Evolutionary conservation across 2,113 vertebrate genomes (phyloP).

Genomic region (Laterallus jamaicensis): DNA sequence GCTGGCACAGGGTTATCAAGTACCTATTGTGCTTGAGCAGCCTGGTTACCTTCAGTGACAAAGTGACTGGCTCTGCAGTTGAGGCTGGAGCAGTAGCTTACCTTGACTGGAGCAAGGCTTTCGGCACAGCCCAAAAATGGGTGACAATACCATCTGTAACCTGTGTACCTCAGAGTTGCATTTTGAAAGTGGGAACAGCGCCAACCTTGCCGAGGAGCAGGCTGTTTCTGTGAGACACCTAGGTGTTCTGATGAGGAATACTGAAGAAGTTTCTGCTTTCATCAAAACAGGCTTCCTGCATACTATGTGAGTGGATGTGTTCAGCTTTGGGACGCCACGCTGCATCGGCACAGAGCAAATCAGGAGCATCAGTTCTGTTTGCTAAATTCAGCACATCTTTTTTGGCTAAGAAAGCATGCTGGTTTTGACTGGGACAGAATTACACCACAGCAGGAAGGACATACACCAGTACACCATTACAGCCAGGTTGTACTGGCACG

Average conservation of each 20-base stretch:
- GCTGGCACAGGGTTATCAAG: not conserved
- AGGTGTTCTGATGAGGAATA: not conserved
- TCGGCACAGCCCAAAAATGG: not conserved
- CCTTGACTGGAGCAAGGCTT: not conserved
- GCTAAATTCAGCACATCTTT: not conserved
- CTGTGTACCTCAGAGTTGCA: not conserved
- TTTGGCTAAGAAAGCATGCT: not conserved
- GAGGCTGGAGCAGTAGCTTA: not conserved
- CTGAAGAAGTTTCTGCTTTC: not conserved
- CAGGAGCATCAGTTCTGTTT: not conserved
- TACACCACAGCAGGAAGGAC: not conserved
- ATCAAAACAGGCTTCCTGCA: accelerated
- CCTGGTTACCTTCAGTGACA: not conserved
- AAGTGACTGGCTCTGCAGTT: not conserved
- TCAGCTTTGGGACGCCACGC: not conserved
- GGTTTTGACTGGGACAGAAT: no score
- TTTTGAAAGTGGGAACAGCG: not conserved
- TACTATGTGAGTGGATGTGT: accelerated
- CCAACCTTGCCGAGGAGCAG: no score
- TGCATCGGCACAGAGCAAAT: not conserved
- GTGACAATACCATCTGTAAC: not conserved
- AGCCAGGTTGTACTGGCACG: not conserved
- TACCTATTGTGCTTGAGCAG: not conserved
- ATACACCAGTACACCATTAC: accelerated
- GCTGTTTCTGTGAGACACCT: not conserved